Evolutionary conservation across 2,797 vertebrate species (phyloP).

Genomic region (Delichon dasypus): DNA sequence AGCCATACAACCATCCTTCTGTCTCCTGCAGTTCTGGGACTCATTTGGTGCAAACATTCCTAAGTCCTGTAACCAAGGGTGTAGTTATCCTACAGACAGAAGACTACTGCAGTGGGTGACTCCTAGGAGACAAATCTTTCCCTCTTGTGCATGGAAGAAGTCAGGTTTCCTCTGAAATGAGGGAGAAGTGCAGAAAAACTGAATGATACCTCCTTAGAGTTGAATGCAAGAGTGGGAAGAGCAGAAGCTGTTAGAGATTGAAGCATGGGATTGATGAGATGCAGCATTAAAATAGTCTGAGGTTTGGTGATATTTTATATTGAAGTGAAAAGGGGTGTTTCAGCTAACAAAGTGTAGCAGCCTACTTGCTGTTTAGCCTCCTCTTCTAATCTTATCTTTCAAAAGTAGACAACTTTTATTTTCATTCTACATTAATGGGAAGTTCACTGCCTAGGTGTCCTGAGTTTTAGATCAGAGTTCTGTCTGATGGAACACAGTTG

Average conservation of each 20-base stretch:
- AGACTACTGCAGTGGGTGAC: neutral
- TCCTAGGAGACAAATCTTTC: neutral
- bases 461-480: neutral
- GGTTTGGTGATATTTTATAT: neutral
- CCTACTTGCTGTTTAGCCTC: neutral
- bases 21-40: neutral
- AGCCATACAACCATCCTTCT: neutral
- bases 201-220: accelerated
- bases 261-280: neutral
- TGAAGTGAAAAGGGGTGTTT: neutral
- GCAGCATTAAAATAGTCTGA: neutral
- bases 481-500: neutral
- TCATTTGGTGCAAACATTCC: neutral
- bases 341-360: neutral
- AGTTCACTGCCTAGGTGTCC: neutral
- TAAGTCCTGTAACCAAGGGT: neutral
- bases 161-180: neutral
- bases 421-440: neutral
- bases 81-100: neutral
- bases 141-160: neutral
- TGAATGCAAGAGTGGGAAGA: neutral
- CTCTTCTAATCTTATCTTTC: neutral
- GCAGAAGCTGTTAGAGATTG: neutral
- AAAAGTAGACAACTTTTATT: neutral
- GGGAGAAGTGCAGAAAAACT: neutral